Conservation (phyloP, 2,888 invertebrate genomes). For the Lithophane semibrunnea region DNA sequence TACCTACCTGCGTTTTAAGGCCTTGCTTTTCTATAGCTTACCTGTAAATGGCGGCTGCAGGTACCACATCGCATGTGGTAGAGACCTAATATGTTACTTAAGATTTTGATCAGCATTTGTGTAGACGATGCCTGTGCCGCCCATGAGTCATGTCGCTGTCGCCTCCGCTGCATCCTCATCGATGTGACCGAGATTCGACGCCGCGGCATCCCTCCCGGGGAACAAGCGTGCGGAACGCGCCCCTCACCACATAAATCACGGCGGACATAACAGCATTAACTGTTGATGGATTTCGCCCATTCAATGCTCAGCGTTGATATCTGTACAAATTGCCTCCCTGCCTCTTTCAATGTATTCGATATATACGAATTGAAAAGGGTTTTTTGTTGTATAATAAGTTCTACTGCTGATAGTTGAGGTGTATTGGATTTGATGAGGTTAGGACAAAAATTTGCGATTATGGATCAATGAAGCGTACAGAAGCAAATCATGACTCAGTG, state of each 20-base stretch:
- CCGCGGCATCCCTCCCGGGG: constrained; percentile 75
- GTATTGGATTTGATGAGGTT: constrained; percentile 5
- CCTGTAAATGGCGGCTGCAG: neutral
- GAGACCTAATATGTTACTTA: neutral
- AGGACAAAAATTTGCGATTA: constrained; percentile 24
- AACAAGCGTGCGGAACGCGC: constrained; percentile 74
- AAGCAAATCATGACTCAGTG: constrained; percentile 75
- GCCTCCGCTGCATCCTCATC: constrained; percentile 13
- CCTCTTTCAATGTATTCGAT: constrained; percentile 60
- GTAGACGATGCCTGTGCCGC: neutral
- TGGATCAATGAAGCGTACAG: constrained; percentile 57
- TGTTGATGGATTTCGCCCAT: constrained; percentile 79
- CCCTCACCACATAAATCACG: constrained; percentile 82
- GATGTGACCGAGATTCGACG: constrained; percentile 44
- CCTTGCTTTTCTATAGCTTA: neutral
- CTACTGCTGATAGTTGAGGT: neutral
- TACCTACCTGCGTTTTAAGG: neutral
- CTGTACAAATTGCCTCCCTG: constrained; percentile 58
- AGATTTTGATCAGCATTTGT: neutral
- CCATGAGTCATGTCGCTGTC: constrained; percentile 8
- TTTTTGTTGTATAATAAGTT: constrained; percentile 23
- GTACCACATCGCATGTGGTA: neutral
- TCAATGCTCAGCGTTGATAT: constrained; percentile 71
- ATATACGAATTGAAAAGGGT: constrained; percentile 45
- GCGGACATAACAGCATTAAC: constrained; percentile 76